Percentiles rank a stretch among this genome's conserved stretches.
Evolutionary conservation across 2,113 vertebrate species (phyloP).

Genomic region (Thalassoma bifasciatum): DNA sequence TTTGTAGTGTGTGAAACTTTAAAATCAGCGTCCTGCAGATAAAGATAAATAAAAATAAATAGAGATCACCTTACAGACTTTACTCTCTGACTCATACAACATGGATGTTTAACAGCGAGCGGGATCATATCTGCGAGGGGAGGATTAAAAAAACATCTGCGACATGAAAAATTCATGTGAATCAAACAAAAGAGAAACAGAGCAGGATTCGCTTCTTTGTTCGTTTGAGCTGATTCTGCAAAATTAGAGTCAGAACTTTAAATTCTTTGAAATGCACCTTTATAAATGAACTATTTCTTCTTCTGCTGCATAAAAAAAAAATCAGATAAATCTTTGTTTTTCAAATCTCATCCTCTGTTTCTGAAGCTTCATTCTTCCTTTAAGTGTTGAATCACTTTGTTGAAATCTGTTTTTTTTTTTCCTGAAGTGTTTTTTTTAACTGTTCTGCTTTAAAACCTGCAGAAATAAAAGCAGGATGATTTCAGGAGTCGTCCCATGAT

Average conservation of each 20-base stretch:
- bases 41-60: no score
- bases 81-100: background rate
- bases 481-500: slow-evolving; percentile 4
- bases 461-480: slow-evolving; percentile 9
- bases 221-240: background rate
- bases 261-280: no score
- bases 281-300: no score
- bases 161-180: background rate
- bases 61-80: background rate
- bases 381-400: no score
- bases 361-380: no score
- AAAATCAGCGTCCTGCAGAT: no score
- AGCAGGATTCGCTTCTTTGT: background rate
- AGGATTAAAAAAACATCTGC: background rate
- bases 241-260: background rate
- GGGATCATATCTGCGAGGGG: background rate
- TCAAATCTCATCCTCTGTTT: no score
- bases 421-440: no score
- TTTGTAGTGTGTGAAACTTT: no score
- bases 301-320: no score
- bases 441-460: background rate
- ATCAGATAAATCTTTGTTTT: no score
- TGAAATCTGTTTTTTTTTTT: no score
- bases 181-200: background rate
- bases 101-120: background rate